Percentiles rank a stretch among this genome's conserved stretches.
phyloP scores from a whole-genome alignment of 2,113 vertebrate genomes.

The Ophiodon elongatus region DNA sequence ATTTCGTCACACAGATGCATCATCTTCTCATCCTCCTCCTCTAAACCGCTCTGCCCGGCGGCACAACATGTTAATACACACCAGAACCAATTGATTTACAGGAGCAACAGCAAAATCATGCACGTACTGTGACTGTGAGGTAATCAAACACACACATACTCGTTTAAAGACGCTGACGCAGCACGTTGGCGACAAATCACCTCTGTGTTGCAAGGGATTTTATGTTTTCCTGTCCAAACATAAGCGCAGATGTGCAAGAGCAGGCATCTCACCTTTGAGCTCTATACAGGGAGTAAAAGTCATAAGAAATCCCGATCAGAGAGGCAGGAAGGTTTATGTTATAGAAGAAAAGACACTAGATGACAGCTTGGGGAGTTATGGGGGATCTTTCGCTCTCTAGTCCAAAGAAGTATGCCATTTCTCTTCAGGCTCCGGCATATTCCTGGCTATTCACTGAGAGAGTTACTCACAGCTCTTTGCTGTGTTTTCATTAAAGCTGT shows the following conservation, averaged over 20 bases:
- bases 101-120: conserved; percentile 6
- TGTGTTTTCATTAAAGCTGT: conserved; percentile 44
- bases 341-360: conserved; percentile 34
- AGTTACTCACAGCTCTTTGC: conserved; percentile 27
- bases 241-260: conserved; percentile 38
- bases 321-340: conserved; percentile 34
- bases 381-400: conserved; percentile 41
- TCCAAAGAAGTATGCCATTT: conserved; percentile 65
- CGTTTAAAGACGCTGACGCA: conserved; percentile 33
- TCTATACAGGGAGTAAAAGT: neutral
- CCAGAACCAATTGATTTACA: conserved; percentile 16
- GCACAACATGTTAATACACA: conserved; percentile 29
- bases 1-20: conserved; percentile 24
- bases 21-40: conserved; percentile 2
- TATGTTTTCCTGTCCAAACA: conserved; percentile 44
- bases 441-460: conserved; percentile 39
- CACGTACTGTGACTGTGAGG: neutral
- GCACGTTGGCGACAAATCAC: neutral
- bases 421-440: conserved; percentile 57
- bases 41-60: conserved; percentile 2
- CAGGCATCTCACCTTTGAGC: neutral
- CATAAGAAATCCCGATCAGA: conserved; percentile 12
- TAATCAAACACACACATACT: conserved; percentile 10
- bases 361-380: conserved; percentile 51
- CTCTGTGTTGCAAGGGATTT: conserved; percentile 20